Conservation (phyloP, 2,113 vertebrate species). For the Bothrops jararaca region DNA sequence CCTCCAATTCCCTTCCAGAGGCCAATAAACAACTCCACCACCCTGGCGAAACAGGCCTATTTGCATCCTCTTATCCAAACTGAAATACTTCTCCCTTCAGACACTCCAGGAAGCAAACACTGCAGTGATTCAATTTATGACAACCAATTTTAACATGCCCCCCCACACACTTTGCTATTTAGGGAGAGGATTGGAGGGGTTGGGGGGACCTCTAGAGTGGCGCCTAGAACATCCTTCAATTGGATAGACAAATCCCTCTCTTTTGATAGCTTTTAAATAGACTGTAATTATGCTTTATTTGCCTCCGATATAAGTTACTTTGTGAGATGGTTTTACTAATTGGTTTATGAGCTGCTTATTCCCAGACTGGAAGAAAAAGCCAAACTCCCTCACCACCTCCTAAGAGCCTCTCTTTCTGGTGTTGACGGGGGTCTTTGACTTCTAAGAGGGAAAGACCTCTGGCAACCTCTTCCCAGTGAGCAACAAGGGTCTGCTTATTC, state of each 20-base stretch:
- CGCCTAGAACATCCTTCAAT: neutral
- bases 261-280: neutral
- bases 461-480: neutral
- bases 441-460: neutral
- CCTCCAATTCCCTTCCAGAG: neutral
- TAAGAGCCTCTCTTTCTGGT: neutral
- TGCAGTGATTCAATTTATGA: neutral
- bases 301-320: neutral
- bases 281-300: neutral
- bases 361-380: neutral
- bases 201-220: neutral
- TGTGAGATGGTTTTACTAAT: neutral
- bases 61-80: neutral
- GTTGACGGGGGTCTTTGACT: neutral
- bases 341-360: neutral
- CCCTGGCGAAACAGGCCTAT: neutral
- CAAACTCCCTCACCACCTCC: neutral
- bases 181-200: neutral
- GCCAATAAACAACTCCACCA: neutral
- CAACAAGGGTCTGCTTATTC: neutral
- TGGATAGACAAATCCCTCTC: neutral
- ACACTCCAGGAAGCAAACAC: neutral
- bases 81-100: neutral
- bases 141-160: neutral
- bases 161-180: neutral